Evolutionary conservation across 1,140 invertebrate species (phyloP), one percentile per base, ranked within the genome.

Genomic region (Drosophila subpulchrella): DNA sequence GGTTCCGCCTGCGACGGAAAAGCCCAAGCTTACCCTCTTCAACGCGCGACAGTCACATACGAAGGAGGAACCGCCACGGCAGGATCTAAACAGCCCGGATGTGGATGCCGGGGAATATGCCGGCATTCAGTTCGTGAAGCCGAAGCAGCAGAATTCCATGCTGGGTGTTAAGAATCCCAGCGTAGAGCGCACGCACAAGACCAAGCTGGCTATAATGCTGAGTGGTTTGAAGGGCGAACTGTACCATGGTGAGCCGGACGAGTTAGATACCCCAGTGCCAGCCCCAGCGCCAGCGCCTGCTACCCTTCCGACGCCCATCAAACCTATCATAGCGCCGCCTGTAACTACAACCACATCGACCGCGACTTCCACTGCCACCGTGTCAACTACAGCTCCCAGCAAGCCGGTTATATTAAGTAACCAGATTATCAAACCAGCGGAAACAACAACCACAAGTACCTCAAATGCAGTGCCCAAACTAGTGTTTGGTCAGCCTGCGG

Each of bases 101-200:
- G 62, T 89, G n/a, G 84, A 89, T 38, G 77, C 77, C 24, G 55
- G 66, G 5, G 91, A 90, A 67, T 91, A 78, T 60, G 67, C 85
- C 3, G 88, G 88, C 32, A 92, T 92, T 51, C 68, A 84, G 39
- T 92, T 92, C 60, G 90, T 92, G 0, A 90, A 91, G 39, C 91
- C 91, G 3, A 92, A 92, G 56, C 77, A 83, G 36, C 59, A 75
- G 1, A 53, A 77, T 12, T 60, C 85, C 0, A 47, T 55, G 12
- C 48, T 50, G 4, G 76, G 53, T 7, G 36, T 39, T 0, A 84
- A 74, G 46, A 91, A 88, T 57, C 74, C 71, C 6, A 54, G 74
- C 10, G 57, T 92, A 17, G 91, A 92, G 34, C 81, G 88, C n/a
- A 90, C 78, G 8, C 78, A 92, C 36, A 92, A 91, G 67, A 86